Evolutionary conservation across 1,140 invertebrate genomes (phyloP), one percentile per base, ranked within the genome.

Genomic region (Plodia interpunctella): DNA sequence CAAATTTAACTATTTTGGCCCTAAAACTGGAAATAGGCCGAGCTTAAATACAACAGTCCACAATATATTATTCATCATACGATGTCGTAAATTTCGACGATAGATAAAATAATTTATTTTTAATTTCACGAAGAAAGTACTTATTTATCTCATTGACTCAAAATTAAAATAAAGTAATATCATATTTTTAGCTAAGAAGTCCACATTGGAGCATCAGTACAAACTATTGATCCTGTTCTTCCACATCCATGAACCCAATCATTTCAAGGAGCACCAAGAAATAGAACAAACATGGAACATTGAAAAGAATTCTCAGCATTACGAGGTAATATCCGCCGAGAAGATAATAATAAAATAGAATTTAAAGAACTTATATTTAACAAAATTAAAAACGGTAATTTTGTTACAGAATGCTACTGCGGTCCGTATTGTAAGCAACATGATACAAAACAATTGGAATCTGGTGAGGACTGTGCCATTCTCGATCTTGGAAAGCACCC

Each of bases 401-500:
- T 53, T 0, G 51, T 79, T 84, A n/a, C 67, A 93, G 93, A 88
- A 91, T 68, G 83, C 89, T 38, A 73, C 86, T 15, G 88, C 88
- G 44, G 91, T 93, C 18, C 91, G 93, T 58, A 81, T 92, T 44
- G 93, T 92, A 80, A 65, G 88, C 3, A 64, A 89, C 15, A 67
- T 90, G 53, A 91, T 91, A 74, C 90, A 92, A 30, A 55, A 88
- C 19, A 90, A 70, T 10, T 66, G 90, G 53, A 74, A 90, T n/a
- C 63, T 93, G 21, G 84, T 92, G 0, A 88, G 87, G 35, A 91
- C 90, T 50, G 87, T 91, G 50, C 90, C 93, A 21, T 95, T 94
- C 78, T 91, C 91, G 6, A 62, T 91, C 13, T 81, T 91, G 62
- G 88, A 94, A 50, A 78, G 83, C 9, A 76, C 88, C 9, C 93